phyloP scores from a whole-genome alignment of 2,113 vertebrate genomes.

The Willisornis vidua region DNA sequence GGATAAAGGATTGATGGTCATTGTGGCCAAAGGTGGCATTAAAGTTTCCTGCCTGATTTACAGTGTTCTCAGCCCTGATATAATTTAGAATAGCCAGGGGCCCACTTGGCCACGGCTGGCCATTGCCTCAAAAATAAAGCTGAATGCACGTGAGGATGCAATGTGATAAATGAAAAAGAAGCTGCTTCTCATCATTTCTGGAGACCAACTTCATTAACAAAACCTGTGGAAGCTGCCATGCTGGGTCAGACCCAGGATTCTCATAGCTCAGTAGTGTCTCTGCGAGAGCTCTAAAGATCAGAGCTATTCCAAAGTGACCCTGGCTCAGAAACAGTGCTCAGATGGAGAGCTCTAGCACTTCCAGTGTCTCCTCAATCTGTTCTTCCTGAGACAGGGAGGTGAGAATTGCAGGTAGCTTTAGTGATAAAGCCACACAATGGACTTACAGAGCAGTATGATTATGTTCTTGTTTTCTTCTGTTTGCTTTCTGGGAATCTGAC shows the following conservation, averaged over 20 bases:
- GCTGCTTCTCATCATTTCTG: neutral
- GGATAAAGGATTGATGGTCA: neutral
- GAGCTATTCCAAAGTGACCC: neutral
- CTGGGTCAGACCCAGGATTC: neutral
- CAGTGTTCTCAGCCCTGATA: neutral
- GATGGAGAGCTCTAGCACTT: neutral
- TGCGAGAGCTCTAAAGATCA: neutral
- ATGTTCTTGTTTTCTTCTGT: neutral
- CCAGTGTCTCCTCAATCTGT: neutral
- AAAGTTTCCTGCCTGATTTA: conserved; percentile 12
- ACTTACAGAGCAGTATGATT: neutral
- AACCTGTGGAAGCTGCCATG: accelerated
- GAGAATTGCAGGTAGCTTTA: neutral
- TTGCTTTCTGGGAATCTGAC: neutral
- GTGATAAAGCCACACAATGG: neutral
- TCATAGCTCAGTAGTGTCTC: neutral
- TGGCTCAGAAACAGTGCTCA: neutral
- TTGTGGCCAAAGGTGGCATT: neutral
- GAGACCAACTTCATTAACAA: neutral
- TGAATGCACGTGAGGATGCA: neutral
- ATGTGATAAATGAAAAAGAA: neutral
- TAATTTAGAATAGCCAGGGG: neutral
- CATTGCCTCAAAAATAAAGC: neutral
- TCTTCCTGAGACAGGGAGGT: neutral
- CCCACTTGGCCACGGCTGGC: neutral